Base-by-base conservation (phyloP, 1,140 invertebrate species). In the Drosophila paulistorum region DNA sequence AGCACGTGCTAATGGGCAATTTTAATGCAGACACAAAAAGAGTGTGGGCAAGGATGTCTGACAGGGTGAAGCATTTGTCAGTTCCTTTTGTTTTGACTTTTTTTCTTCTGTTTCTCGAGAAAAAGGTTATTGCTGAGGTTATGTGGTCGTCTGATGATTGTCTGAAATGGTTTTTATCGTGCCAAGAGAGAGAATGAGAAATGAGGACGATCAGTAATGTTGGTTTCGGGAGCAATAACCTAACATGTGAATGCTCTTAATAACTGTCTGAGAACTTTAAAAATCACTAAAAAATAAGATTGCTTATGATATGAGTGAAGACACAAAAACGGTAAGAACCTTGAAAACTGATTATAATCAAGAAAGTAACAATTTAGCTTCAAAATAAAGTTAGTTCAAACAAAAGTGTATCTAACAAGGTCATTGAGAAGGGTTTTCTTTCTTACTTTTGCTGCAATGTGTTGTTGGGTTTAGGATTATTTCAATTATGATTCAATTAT, bases 1-100 rank as follows among this genome's bases (percentile, higher is more conserved):
- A 82, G 76, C 83, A 86, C 83, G 83, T 86, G 79, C 79, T 83
- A 82, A 86, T 87, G 83, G 76, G 64, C 57, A 14, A 37, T 37
- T 35, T 58, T 59, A 37, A 37, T 59, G 30, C 17, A 37, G 57
- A 37, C 35, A 20, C 37, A 11, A 39, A 13, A 13, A 39, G 37
- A 39, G 37, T 39, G 37, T 39, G 11, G 10, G 11, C 10, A 13
- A 11, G 11, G 37, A 11, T 11, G 9, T 37, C 35, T 10, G 35
- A 37, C 26, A 57, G 55, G 14, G 30, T 58, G 14, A 17, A 59
- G 57, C 33, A 59, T 59, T 59, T 59, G 57, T 37, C 33, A 59
- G 57, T 59, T 37, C 20, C 37, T 37, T 37, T 37, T 33, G 33
- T 3, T 55, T 6, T 55, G 0, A 26, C 3, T 26, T 26, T 26